These are phyloP conservation scores for Xestoiulus laeticollis DNA, from an alignment of 2,888 invertebrate species.

Conservation along the genomic window DNA sequence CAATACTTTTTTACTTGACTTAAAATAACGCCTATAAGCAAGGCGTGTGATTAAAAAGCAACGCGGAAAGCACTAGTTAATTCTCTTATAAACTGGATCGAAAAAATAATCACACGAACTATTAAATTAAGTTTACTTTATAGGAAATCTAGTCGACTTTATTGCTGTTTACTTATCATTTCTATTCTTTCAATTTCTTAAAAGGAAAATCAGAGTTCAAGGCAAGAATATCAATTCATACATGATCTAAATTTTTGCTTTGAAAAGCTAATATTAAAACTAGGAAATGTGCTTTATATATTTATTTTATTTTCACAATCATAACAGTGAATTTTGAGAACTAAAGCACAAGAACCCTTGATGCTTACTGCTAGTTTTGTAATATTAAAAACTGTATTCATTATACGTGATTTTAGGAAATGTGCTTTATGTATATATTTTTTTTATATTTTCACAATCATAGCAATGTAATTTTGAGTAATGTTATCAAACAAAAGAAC, in stretches of 20 bases:
- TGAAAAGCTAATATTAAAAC: neutral
- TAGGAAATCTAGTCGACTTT: neutral
- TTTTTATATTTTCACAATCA: too few species aligned
- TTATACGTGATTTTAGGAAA: too few species aligned
- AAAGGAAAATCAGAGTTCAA: neutral
- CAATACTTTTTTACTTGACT: neutral
- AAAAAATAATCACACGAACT: neutral
- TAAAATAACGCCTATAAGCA: conserved; percentile 25
- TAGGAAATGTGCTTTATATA: neutral
- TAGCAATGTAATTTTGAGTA: too few species aligned
- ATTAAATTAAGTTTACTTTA: neutral
- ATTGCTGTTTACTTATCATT: neutral
- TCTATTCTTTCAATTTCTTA: neutral
- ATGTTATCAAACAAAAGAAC: too few species aligned
- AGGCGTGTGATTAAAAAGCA: conserved; percentile 13
- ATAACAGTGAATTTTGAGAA: neutral
- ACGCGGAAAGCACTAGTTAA: conserved; percentile 35
- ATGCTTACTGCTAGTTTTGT: neutral
- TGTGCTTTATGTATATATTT: too few species aligned
- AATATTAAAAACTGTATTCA: neutral
- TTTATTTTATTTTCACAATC: neutral
- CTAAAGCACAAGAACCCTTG: neutral
- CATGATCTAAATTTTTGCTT: neutral
- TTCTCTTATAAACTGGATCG: neutral
- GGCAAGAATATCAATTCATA: neutral